Conservation (phyloP, 2,888 invertebrate genomes). For the Theristus sp. region DNA sequence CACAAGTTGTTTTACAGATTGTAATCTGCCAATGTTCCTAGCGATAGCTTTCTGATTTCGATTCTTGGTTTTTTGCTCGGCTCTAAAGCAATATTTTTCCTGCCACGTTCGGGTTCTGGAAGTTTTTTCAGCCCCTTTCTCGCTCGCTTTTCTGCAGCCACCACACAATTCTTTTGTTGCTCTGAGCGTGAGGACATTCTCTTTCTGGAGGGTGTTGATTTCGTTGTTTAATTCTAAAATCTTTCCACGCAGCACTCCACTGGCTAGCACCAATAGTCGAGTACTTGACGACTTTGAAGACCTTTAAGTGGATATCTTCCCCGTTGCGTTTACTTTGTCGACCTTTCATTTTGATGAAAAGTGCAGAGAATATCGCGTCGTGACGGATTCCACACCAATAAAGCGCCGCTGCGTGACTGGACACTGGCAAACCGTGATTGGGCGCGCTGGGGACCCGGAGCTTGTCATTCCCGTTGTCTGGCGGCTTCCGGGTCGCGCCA, state of each 20-base stretch:
- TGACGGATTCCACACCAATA: constrained; percentile 7
- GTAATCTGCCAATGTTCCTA: constrained; percentile 59
- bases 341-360: too few relatives aligned
- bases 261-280: constrained; percentile 66
- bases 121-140: background rate
- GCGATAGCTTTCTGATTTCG: constrained; percentile 45
- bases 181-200: constrained; percentile 30
- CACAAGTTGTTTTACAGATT: constrained; percentile 46
- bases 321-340: too few relatives aligned
- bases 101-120: too few relatives aligned
- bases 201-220: constrained; percentile 24
- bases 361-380: background rate
- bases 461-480: background rate
- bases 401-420: background rate
- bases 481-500: background rate
- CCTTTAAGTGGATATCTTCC: too few relatives aligned
- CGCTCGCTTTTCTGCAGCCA: constrained; percentile 35
- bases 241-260: constrained; percentile 53
- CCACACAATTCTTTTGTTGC: constrained; percentile 33
- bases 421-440: background rate
- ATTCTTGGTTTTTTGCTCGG: constrained; percentile 36
- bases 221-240: constrained; percentile 49
- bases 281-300: constrained; percentile 40
- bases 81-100: constrained; percentile 32
- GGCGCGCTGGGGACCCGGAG: background rate